A percentile compares a stretch with the other conserved stretches of the same genome.
phyloP scores from a whole-genome alignment of 2,888 invertebrate genomes.

The Neocrepidodera transversa region DNA sequence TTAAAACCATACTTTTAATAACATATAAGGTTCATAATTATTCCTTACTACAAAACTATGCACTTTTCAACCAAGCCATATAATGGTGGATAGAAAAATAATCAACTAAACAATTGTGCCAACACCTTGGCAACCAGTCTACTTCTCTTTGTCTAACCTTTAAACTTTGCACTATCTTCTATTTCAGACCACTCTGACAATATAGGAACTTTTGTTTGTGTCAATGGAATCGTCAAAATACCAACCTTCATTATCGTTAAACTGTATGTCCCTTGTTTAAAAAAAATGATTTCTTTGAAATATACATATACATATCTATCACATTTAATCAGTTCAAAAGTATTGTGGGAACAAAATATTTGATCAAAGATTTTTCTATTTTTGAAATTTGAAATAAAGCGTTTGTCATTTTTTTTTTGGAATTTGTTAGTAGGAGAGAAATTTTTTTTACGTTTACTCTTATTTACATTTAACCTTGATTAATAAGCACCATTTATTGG shows the following conservation, averaged over 20 bases:
- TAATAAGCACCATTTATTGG: too few relatives aligned
- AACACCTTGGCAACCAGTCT: slow-evolving; percentile 2
- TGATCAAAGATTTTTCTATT: too few relatives aligned
- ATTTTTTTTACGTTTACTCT: too few relatives aligned
- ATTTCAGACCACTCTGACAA: not conserved
- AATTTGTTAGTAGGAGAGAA: too few relatives aligned
- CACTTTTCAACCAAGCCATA: slow-evolving; percentile 34
- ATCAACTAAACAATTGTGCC: slow-evolving; percentile 24
- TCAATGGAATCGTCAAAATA: not conserved
- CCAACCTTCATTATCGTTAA: not conserved
- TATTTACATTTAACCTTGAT: too few relatives aligned
- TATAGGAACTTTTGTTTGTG: not conserved
- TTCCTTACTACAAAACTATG: slow-evolving; percentile 19
- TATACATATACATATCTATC: too few relatives aligned
- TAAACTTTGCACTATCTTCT: not conserved
- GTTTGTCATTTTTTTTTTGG: too few relatives aligned
- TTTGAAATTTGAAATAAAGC: too few relatives aligned
- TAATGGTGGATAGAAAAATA: slow-evolving; percentile 34
- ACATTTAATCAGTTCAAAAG: too few relatives aligned
- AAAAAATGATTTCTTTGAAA: not conserved
- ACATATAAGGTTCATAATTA: slow-evolving; percentile 1
- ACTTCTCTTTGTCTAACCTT: not conserved
- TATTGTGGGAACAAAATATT: too few relatives aligned
- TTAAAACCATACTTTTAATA: slow-evolving; percentile 11
- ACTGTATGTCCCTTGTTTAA: not conserved